Conservation (phyloP, 2,888 invertebrate genomes). For the Nomada ruficornis region DNA sequence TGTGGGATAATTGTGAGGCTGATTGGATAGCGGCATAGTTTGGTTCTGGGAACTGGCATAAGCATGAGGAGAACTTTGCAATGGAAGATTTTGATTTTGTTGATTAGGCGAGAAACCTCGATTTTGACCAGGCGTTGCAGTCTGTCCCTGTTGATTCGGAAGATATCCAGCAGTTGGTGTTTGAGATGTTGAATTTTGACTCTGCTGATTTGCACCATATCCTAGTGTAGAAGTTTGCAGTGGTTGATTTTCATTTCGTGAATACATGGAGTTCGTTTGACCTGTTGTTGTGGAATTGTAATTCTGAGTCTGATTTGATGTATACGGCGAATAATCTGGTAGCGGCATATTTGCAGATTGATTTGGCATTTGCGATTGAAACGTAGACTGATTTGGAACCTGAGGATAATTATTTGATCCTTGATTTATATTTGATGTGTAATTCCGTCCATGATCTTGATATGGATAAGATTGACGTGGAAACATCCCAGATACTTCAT, state of each 20-base stretch:
- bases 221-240: conserved; percentile 71
- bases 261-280: conserved; percentile 75
- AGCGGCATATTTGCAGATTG: conserved; percentile 74
- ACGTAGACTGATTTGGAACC: conserved; percentile 73
- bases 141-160: conserved; percentile 68
- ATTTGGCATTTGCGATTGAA: conserved; percentile 73
- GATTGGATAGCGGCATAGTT: conserved; percentile 56
- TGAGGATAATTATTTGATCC: conserved; percentile 77
- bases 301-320: conserved; percentile 74
- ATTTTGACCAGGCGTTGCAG: conserved; percentile 57
- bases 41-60: conserved; percentile 56
- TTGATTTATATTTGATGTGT: conserved; percentile 74
- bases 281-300: conserved; percentile 73
- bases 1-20: conserved; percentile 59
- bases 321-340: conserved; percentile 77
- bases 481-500: conserved; percentile 77
- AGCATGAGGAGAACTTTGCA: conserved; percentile 66
- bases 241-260: conserved; percentile 71
- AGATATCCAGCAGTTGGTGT: conserved; percentile 62
- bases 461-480: conserved; percentile 78
- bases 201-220: conserved; percentile 70
- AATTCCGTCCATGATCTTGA: conserved; percentile 78
- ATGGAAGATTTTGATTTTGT: conserved; percentile 60
- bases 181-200: conserved; percentile 63
- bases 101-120: conserved; percentile 67